phyloP scores from a whole-genome alignment of 1,140 invertebrate genomes.

The Steinernema feltiae region DNA sequence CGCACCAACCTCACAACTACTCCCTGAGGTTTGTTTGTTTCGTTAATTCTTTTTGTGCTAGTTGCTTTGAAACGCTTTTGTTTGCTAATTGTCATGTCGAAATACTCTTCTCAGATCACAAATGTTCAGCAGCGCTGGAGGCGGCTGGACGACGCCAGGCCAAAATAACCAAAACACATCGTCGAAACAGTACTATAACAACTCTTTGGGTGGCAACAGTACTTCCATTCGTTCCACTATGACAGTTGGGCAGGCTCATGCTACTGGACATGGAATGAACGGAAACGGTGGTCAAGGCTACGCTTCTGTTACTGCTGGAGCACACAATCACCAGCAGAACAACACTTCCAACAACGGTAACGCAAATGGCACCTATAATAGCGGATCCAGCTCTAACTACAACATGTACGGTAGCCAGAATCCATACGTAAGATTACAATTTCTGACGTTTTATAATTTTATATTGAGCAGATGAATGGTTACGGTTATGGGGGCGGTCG shows the following conservation, averaged over 20 bases:
- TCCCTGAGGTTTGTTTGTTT: neutral
- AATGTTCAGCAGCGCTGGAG: neutral
- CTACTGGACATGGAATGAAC: neutral
- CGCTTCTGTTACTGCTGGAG: neutral
- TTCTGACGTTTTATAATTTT: neutral
- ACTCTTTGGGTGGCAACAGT: neutral
- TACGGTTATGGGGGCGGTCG: neutral
- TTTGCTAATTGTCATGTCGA: neutral
- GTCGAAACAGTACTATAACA: neutral
- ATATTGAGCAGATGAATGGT: neutral
- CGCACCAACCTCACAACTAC: neutral
- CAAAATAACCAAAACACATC: neutral
- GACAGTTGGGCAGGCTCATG: neutral
- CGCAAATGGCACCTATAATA: neutral
- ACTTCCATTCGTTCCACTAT: neutral
- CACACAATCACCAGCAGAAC: no score
- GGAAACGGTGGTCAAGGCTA: neutral
- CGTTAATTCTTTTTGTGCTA: neutral
- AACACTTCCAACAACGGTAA: neutral
- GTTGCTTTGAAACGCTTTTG: neutral
- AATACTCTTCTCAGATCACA: neutral
- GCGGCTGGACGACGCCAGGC: neutral
- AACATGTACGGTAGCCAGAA: neutral
- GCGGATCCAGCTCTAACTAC: neutral
- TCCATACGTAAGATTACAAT: neutral